phyloP scores from a whole-genome alignment of 2,888 invertebrate species.

The Beris chalybata region DNA sequence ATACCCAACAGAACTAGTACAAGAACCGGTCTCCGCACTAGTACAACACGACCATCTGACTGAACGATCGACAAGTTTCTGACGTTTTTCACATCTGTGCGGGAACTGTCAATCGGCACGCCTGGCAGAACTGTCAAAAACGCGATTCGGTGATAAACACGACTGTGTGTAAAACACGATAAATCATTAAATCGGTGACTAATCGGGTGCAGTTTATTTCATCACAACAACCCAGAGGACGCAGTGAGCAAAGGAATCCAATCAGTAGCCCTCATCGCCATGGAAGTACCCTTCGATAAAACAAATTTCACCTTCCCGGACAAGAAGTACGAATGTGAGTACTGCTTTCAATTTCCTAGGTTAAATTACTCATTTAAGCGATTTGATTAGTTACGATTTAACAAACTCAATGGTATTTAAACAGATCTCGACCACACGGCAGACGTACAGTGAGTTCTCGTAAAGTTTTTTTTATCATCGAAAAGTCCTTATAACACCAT shows the following conservation, averaged over 20 bases:
- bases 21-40: not conserved
- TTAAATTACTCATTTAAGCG: constrained; percentile 1
- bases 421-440: constrained; percentile 96
- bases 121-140: no score
- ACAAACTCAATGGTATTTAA: constrained; percentile 35
- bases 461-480: constrained; percentile 3
- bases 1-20: not conserved
- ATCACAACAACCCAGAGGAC: not conserved
- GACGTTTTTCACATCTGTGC: constrained; percentile 2
- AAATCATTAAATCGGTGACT: not conserved
- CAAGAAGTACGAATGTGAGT: constrained; percentile 82
- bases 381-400: constrained; percentile 23
- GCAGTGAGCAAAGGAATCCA: not conserved
- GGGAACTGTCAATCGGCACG: no score
- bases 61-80: not conserved
- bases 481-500: not conserved
- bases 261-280: constrained; percentile 12
- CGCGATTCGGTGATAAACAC: no score
- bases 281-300: constrained; percentile 32
- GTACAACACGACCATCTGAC: constrained; percentile 1
- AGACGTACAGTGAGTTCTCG: constrained; percentile 90
- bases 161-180: no score
- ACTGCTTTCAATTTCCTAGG: not conserved
- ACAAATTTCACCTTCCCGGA: constrained; percentile 62
- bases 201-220: constrained; percentile 1